phyloP scores from a whole-genome alignment of 30 jellyfish, hydroid and myxozoan species.

The Pseudorhiza aurosa region DNA sequence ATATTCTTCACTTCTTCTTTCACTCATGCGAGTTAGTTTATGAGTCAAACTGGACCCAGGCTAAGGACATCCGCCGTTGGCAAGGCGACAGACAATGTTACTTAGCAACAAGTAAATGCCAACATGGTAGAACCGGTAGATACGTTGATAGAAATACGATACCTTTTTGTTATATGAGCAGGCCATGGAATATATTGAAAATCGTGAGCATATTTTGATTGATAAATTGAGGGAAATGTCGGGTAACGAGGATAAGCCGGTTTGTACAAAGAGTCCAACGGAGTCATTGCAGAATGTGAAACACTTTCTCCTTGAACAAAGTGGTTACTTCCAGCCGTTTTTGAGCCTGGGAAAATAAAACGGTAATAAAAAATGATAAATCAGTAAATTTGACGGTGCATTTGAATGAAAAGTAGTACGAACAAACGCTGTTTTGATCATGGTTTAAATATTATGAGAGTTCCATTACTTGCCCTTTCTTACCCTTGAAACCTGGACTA shows the following conservation, averaged over 20 bases:
- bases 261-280: conserved; percentile 74
- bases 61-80: neutral
- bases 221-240: conserved; percentile 83
- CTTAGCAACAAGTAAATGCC: conserved; percentile 40
- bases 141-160: neutral
- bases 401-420: too few relatives aligned
- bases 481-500: too few relatives aligned
- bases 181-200: conserved; percentile 73
- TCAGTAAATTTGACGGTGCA: too few relatives aligned
- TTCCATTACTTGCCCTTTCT: too few relatives aligned
- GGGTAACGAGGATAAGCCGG: conserved; percentile 77
- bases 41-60: too few relatives aligned
- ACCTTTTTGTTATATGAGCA: conserved; percentile 60
- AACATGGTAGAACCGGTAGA: conserved; percentile 7
- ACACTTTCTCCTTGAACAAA: conserved; percentile 75
- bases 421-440: too few relatives aligned
- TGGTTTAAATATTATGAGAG: too few relatives aligned
- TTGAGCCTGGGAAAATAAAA: too few relatives aligned
- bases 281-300: conserved; percentile 57
- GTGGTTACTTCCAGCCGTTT: neutral
- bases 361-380: too few relatives aligned
- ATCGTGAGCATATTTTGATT: conserved; percentile 80
- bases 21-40: too few relatives aligned
- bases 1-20: too few relatives aligned
- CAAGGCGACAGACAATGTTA: too few relatives aligned